Base-by-base conservation (phyloP, 2,888 invertebrate species). In the Metallyticus violacea region DNA sequence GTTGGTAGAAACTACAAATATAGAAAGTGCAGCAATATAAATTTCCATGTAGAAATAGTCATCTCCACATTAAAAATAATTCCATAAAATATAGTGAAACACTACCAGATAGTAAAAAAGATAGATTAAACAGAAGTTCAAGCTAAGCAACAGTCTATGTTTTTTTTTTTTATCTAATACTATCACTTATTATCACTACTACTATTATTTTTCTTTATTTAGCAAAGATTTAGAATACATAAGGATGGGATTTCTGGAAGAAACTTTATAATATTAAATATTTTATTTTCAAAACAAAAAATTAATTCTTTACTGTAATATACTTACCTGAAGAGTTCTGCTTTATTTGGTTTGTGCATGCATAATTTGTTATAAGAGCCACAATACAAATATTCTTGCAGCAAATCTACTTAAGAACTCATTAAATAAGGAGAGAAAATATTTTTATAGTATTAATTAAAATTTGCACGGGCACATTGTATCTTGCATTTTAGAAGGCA, bases 91-190 rank as follows among this genome's bases (percentile, higher is more conserved):
- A 77, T 77, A 77, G 62, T 85, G 85, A 78, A 85, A 79, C 79
- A 30, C 78, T 78, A 79, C 40, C 26, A 85, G 85, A 26, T 79
- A 30, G 79, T 85, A 79, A 26, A 26, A 79, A 79, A 62, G 79
- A 85, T 79, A 85, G 40, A 62, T 79, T 25, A 79, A 78, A 86
- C n/a, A 78, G 79, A 79, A 40, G 27, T 25, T 83, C 27, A 86
- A 82, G 86, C 86, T 85, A 82, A 86, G 82, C 82, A 86, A 86
- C 86, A 86, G 86, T 79, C 86, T 82, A 79, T 78, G n/a, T n/a
- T 7, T 81, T 81, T 26, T 26, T 29, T 29, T 26, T 82, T 26
- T 7, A 81, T 62, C 79, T 79, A 85, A 83, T 77, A 83, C 83
- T 83, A 83, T 83, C 77, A 77, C 77, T 82, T 15, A 82, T 76